phyloP scores from a whole-genome alignment of 1,140 invertebrate species.

The Pogonomyrmex californicus region DNA sequence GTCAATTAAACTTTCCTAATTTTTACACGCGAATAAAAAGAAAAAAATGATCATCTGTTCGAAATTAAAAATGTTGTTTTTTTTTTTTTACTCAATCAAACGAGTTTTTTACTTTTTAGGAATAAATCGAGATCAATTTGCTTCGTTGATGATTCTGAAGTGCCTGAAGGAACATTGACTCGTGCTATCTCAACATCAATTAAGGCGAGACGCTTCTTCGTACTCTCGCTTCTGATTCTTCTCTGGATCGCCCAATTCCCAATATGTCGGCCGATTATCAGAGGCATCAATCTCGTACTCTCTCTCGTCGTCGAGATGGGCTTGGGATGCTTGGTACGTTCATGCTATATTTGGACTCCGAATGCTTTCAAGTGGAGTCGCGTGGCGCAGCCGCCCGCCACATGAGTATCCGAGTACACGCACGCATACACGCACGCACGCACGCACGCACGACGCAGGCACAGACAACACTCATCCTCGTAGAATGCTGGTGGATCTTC shows the following conservation, averaged over 20 bases:
- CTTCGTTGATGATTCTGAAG: background rate
- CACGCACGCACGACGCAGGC: background rate
- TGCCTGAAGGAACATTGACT: no score
- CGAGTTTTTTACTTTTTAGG: background rate
- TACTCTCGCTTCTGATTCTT: background rate
- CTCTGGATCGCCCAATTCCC: background rate
- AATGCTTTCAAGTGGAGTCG: conserved; percentile 69
- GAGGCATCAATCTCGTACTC: conserved; percentile 14
- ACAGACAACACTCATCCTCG: background rate
- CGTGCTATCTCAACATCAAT: background rate
- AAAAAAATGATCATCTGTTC: background rate
- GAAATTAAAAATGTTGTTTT: conserved; percentile 15
- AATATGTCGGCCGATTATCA: background rate
- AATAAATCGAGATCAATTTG: background rate
- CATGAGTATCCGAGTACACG: conserved; percentile 57
- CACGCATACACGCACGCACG: background rate
- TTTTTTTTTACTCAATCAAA: background rate
- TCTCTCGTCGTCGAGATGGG: background rate
- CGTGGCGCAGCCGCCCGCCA: conserved; percentile 65
- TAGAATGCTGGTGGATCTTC: background rate
- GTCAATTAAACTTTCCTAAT: background rate
- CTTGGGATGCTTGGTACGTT: background rate
- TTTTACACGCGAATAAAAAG: background rate
- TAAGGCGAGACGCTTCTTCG: background rate
- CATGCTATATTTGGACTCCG: conserved; percentile 74